Evolutionary conservation across 1,140 invertebrate species (phyloP).

Genomic region (Drosophila trapezifrons): DNA sequence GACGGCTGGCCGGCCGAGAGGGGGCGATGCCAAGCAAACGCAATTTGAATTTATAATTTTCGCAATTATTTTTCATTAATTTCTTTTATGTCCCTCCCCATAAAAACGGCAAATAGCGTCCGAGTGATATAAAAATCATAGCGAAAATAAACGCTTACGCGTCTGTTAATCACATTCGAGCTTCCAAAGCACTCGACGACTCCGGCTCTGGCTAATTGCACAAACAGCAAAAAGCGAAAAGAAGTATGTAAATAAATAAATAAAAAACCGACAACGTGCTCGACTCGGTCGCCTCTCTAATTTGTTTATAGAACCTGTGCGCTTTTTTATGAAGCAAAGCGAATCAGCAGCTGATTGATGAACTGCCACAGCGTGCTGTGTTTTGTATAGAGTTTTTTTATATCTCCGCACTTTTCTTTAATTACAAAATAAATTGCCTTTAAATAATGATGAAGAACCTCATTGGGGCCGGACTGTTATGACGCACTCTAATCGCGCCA

Average conservation of each 20-base stretch:
- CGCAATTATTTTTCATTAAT: conserved; percentile 80
- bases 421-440: conserved; percentile 68
- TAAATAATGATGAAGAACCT: conserved; percentile 58
- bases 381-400: conserved; percentile 18
- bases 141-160: conserved; percentile 79
- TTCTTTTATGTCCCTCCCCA: conserved; percentile 46
- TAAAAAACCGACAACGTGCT: conserved; percentile 44
- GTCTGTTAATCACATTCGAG: conserved; percentile 52
- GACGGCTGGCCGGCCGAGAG: too few relatives aligned
- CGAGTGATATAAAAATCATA: conserved; percentile 76
- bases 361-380: conserved; percentile 49
- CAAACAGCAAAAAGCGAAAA: conserved; percentile 18
- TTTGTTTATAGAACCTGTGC: conserved; percentile 72
- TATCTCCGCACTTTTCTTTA: conserved; percentile 32
- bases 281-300: conserved; percentile 54
- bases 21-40: conserved; percentile 37
- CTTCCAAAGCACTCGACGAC: conserved; percentile 19
- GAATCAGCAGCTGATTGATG: conserved; percentile 69
- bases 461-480: conserved; percentile 4
- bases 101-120: conserved; percentile 59
- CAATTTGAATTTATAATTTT: conserved; percentile 82
- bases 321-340: conserved; percentile 41
- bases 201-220: conserved; percentile 42
- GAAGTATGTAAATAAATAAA: conserved; percentile 49
- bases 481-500: conserved; percentile 7